Evolutionary conservation across 2,113 vertebrate species (phyloP).

Genomic region (Piprites chloris): DNA sequence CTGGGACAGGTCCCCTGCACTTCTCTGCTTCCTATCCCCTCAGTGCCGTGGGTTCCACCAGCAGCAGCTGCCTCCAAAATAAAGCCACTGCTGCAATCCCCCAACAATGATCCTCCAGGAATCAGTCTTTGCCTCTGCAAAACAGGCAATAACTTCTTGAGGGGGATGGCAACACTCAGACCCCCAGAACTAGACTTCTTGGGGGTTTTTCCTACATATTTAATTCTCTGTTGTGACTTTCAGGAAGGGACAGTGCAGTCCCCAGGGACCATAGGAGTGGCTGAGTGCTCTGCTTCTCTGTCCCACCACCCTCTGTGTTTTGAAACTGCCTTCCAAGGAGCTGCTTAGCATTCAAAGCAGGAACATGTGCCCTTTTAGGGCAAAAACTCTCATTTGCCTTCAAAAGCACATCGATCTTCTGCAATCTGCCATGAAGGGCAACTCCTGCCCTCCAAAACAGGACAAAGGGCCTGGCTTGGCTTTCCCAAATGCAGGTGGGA

Average conservation of each 20-base stretch:
- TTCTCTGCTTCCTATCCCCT: neutral
- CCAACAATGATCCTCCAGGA: neutral
- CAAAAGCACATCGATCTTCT: slow-evolving; percentile 39
- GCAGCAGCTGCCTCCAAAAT: neutral
- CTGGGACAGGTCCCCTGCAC: neutral
- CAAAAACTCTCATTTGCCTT: slow-evolving; percentile 27
- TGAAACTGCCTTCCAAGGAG: slow-evolving; percentile 7
- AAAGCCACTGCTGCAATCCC: neutral
- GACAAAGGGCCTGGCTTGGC: neutral
- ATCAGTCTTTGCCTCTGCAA: neutral
- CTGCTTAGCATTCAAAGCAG: slow-evolving; percentile 55
- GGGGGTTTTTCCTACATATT: fast-evolving
- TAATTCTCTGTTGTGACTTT: neutral
- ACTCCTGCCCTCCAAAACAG: neutral
- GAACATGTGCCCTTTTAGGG: neutral
- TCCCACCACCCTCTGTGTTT: neutral
- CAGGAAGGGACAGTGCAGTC: fast-evolving
- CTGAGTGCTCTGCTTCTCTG: fast-evolving
- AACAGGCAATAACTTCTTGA: neutral
- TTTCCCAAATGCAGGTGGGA: neutral
- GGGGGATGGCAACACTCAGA: neutral
- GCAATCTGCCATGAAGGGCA: slow-evolving; percentile 16
- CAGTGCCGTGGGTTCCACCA: fast-evolving
- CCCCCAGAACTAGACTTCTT: neutral
- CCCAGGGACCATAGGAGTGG: neutral